Evolutionary conservation across 1,140 invertebrate species (phyloP).

Genomic region (Choristoneura fumiferana): DNA sequence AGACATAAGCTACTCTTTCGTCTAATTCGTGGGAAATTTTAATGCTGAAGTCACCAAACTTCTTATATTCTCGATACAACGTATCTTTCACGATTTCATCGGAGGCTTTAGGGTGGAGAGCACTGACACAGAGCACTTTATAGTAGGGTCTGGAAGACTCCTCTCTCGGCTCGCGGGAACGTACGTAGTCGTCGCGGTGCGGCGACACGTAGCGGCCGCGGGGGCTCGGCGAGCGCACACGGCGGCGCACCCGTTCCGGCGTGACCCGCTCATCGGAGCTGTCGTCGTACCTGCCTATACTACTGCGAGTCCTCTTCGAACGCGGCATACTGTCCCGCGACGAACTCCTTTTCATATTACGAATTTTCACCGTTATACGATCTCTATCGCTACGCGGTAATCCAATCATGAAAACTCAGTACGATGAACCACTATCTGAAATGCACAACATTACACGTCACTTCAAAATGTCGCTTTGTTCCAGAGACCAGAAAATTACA

Average conservation of each 20-base stretch:
- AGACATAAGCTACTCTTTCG: conserved; percentile 96
- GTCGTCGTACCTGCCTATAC: conserved; percentile 91
- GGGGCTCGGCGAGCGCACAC: conserved; percentile 87
- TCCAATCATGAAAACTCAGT: conserved; percentile 83
- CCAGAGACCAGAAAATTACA: conserved; percentile 45
- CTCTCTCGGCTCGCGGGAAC: conserved; percentile 80
- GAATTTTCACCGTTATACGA: conserved; percentile 91
- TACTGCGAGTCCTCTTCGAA: conserved; percentile 87
- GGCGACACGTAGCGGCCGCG: conserved; percentile 85
- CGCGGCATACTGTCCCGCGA: conserved; percentile 89
- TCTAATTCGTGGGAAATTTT: conserved; percentile 94
- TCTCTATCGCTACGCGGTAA: conserved; percentile 83
- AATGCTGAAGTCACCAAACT: conserved; percentile 97
- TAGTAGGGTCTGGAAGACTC: conserved; percentile 87
- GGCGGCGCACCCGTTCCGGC: conserved; percentile 86
- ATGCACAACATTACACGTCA: conserved; percentile 78
- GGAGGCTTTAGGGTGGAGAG: conserved; percentile 94
- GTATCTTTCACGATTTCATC: conserved; percentile 96
- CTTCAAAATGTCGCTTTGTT: conserved; percentile 75
- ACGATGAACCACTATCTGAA: conserved; percentile 75
- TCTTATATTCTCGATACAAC: conserved; percentile 95
- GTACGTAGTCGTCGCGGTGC: conserved; percentile 88
- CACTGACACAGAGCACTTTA: conserved; percentile 95
- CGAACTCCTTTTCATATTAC: conserved; percentile 92
- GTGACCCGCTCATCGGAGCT: conserved; percentile 91